Percentiles rank a stretch among this genome's conserved stretches.
These are phyloP conservation scores for Bombyx mandarina DNA, from an alignment of 1,140 invertebrate species.

Conservation along the genomic window DNA sequence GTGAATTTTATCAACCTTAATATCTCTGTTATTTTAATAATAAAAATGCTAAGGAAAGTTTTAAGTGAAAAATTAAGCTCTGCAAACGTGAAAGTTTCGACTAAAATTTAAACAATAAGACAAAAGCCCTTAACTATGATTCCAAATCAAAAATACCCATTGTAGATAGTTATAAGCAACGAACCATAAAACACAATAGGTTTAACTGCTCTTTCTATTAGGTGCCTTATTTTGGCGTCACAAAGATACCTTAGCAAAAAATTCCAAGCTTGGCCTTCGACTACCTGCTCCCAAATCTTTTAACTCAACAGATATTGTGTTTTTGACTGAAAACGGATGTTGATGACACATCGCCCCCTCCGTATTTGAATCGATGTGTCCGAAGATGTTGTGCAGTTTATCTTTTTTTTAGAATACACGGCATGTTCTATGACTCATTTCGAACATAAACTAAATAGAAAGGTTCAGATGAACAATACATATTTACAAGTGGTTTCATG, in stretches of 20 bases:
- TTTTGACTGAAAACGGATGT: constrained; percentile 8
- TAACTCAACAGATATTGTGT: constrained; percentile 12
- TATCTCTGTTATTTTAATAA: too few relatives aligned
- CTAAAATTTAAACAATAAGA: too few relatives aligned
- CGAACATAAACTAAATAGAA: constrained; percentile 6
- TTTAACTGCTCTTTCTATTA: too few relatives aligned
- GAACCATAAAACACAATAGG: too few relatives aligned
- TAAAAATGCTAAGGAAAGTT: too few relatives aligned
- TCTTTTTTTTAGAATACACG: constrained; percentile 22
- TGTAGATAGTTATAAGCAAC: too few relatives aligned
- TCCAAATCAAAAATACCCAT: too few relatives aligned
- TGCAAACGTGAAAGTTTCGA: too few relatives aligned
- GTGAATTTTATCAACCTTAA: too few relatives aligned
- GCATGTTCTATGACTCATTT: constrained; percentile 25
- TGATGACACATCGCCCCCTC: constrained; percentile 42
- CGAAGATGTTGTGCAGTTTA: constrained; percentile 12
- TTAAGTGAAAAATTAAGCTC: too few relatives aligned
- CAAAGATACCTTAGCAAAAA: constrained; percentile 26
- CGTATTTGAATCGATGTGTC: constrained; percentile 18
- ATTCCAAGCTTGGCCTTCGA: constrained; percentile 24
- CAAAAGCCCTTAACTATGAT: too few relatives aligned
- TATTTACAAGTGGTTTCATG: background rate
- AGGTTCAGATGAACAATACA: background rate
- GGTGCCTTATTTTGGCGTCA: too few relatives aligned
- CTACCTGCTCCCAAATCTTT: constrained; percentile 39